Percentiles rank a stretch among this genome's conserved stretches.
Evolutionary conservation across 1,140 invertebrate genomes (phyloP).

Genomic region (Neelides sp.): DNA sequence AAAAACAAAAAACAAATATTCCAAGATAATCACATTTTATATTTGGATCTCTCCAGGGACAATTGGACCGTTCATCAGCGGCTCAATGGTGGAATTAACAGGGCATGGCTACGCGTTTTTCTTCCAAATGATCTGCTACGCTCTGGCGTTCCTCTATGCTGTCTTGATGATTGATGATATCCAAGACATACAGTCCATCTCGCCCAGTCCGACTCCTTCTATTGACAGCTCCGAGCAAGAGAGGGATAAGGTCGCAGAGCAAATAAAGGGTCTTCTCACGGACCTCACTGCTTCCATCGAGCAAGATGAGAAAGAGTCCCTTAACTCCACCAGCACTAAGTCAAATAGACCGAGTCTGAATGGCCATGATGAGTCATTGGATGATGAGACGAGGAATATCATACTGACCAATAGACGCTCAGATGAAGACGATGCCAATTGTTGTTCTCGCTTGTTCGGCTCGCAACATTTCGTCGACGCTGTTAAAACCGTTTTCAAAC

Average conservation of each 20-base stretch:
- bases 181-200: too few species aligned
- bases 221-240: too few species aligned
- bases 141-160: slow-evolving; percentile 35
- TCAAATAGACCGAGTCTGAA: too few species aligned
- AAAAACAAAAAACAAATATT: too few species aligned
- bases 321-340: too few species aligned
- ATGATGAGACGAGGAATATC: slow-evolving; percentile 7
- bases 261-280: too few species aligned
- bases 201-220: too few species aligned
- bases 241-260: too few species aligned
- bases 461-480: slow-evolving; percentile 33
- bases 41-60: too few species aligned
- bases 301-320: too few species aligned
- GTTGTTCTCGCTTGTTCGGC: slow-evolving; percentile 27
- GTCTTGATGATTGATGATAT: slow-evolving; percentile 34
- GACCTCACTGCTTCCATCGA: too few species aligned
- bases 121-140: slow-evolving; percentile 33
- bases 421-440: slow-evolving; percentile 5
- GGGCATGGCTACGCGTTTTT: slow-evolving; percentile 34
- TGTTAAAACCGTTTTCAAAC: slow-evolving; percentile 33
- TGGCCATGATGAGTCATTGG: background rate
- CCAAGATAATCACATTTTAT: background rate
- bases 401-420: background rate
- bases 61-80: slow-evolving; percentile 37
- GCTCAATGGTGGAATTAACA: slow-evolving; percentile 35